Evolutionary conservation across 2,888 invertebrate species (phyloP).

Genomic region (Xiphydria camelus): DNA sequence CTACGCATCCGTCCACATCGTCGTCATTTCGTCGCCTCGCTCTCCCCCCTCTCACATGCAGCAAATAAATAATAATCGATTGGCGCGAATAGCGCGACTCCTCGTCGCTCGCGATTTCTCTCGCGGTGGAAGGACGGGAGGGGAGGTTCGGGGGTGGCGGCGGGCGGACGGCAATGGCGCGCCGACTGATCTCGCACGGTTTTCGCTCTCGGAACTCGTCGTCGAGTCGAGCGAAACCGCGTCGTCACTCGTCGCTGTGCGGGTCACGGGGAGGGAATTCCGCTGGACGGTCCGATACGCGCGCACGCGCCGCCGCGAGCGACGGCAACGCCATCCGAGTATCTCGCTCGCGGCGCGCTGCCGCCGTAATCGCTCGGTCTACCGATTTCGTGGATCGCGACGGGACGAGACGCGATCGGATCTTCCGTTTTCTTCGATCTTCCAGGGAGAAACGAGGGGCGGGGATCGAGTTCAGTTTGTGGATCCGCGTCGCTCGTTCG

Average conservation of each 20-base stretch:
- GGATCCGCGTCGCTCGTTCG: slow-evolving; percentile 15
- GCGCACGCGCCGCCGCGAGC: too few relatives aligned
- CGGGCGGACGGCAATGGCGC: too few relatives aligned
- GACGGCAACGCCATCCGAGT: too few relatives aligned
- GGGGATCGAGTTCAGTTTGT: slow-evolving; percentile 20
- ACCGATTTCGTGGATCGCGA: background rate
- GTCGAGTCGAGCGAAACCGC: background rate
- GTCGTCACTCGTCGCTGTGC: background rate
- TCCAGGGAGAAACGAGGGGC: background rate
- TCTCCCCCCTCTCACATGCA: too few relatives aligned
- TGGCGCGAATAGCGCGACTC: too few relatives aligned
- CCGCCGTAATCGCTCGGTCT: background rate
- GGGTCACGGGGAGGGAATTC: background rate
- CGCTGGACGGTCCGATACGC: background rate
- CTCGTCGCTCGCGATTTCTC: too few relatives aligned
- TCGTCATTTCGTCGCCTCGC: slow-evolving; percentile 9
- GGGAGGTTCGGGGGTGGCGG: too few relatives aligned
- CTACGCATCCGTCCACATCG: slow-evolving; percentile 8
- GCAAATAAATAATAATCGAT: too few relatives aligned
- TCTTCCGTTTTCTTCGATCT: slow-evolving; percentile 8
- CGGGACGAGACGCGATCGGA: slow-evolving; percentile 2
- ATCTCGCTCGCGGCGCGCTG: background rate
- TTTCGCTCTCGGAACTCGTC: too few relatives aligned
- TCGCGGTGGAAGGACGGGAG: too few relatives aligned
- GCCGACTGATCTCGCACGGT: too few relatives aligned